Evolutionary conservation across 2,888 invertebrate species (phyloP), one percentile per base, ranked within the genome.

Genomic region (Cataglyphis livida): DNA sequence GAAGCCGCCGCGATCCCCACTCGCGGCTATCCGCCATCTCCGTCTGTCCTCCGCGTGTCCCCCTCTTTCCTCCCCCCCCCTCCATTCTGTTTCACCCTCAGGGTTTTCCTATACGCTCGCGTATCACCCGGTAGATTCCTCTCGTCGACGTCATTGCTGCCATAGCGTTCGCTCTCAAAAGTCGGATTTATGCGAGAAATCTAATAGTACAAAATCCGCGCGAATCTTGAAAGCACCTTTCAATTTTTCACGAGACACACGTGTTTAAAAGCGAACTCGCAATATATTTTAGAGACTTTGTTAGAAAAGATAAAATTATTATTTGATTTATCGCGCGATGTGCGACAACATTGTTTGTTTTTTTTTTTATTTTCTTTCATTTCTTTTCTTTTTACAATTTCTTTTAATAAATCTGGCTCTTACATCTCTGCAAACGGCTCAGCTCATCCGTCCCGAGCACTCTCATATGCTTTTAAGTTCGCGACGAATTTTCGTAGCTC

Each of bases 21-120:
- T 84, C 44, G 48, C 84, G 73, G 73, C 74, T 82, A 83, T 83
- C 71, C 87, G 86, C 86, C 84, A 57, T 78, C 84, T 82, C 83
- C 64, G 83, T 76, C 82, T 73, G 64, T 73, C 66, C 85, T 84
- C 65, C 82, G 15, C 86, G 61, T 66, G 78, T 68, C 66, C 82
- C 66, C 64, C 64, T 62, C n/a, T 12, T 1, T 2, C 48, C 15
- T 62, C 82, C 66, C 64, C 65, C 82, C 66, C 61, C 62, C 57
- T 21, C 21, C 82, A 32, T 64, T 68, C 59, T 28, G 35, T 57
- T 76, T 78, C 74, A 65, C 66, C 73, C 84, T 54, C 35, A 38
- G 68, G 21, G 51, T 48, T 61, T 82, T 51, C 44, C 51, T 65
- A 41, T 71, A 75, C 59, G n/a, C 68, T 66, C 57, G 82, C 51